Conservation (phyloP, 2,113 vertebrate genomes). For the Pelusios castaneus region DNA sequence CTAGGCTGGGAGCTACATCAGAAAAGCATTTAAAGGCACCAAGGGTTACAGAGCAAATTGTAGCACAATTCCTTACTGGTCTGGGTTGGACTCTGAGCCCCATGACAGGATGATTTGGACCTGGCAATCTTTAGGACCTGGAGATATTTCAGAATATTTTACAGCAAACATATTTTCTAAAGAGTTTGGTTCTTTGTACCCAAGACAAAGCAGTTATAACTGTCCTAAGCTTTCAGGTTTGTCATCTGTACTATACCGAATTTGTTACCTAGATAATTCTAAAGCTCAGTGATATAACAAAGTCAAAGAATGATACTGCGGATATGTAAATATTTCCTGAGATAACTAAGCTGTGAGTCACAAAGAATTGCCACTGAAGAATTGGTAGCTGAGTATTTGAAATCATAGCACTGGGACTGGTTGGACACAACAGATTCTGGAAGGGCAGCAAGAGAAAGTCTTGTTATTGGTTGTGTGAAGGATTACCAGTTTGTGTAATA, state of each 20-base stretch:
- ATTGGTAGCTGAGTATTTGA: background rate
- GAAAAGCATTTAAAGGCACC: background rate
- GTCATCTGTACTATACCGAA: background rate
- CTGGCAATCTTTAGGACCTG: background rate
- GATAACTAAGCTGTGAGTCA: background rate
- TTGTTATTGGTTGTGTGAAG: background rate
- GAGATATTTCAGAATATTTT: background rate
- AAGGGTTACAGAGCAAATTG: background rate
- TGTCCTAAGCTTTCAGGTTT: background rate
- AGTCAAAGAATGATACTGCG: background rate
- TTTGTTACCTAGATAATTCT: background rate
- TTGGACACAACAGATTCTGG: background rate
- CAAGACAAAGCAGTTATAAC: background rate
- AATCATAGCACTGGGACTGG: background rate
- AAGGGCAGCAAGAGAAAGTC: background rate
- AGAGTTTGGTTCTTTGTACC: background rate
- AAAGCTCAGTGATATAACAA: background rate
- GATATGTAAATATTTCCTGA: background rate
- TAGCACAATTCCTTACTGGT: background rate
- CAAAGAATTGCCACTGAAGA: background rate
- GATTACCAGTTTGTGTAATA: background rate
- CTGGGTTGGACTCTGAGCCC: background rate
- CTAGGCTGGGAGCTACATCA: background rate
- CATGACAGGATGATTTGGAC: background rate
- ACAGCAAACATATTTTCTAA: background rate